These are phyloP conservation scores for Serrognathus titanus DNA, from an alignment of 2,888 invertebrate species.

Conservation along the genomic window DNA sequence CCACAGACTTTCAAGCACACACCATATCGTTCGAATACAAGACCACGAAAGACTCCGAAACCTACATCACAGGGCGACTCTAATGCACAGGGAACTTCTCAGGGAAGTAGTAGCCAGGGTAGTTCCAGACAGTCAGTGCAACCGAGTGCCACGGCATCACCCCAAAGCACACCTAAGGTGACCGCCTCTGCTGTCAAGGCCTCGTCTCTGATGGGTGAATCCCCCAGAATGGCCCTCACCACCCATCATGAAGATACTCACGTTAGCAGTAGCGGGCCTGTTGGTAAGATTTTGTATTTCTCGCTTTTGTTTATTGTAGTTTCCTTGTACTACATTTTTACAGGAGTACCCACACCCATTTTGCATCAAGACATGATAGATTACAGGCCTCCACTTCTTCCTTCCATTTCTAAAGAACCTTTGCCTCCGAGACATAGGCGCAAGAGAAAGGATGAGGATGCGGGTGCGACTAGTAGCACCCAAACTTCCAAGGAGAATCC, in stretches of 20 bases:
- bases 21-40: constrained; percentile 50
- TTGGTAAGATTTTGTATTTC: constrained; percentile 27
- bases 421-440: constrained; percentile 49
- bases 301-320: background rate
- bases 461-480: constrained; percentile 16
- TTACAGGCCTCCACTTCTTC: constrained; percentile 20
- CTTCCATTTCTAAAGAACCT: constrained; percentile 41
- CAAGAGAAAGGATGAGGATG: constrained; percentile 46
- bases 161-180: constrained; percentile 26
- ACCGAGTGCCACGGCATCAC: constrained; percentile 28
- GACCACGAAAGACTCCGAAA: constrained; percentile 43
- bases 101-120: constrained; percentile 19
- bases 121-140: constrained; percentile 25
- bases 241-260: constrained; percentile 32
- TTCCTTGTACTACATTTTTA: background rate
- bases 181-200: constrained; percentile 17
- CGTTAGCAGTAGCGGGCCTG: constrained; percentile 28
- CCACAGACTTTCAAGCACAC: constrained; percentile 60
- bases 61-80: constrained; percentile 24
- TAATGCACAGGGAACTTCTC: constrained; percentile 31
- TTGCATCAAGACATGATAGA: constrained; percentile 5
- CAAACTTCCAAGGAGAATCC: constrained; percentile 23
- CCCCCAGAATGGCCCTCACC: constrained; percentile 27
- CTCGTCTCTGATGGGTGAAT: constrained; percentile 22
- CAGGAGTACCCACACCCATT: constrained; percentile 1